Percentiles rank a stretch among this genome's conserved stretches.
These are phyloP conservation scores for Drosophila monieri DNA, from an alignment of 2,888 invertebrate species.

Conservation along the genomic window DNA sequence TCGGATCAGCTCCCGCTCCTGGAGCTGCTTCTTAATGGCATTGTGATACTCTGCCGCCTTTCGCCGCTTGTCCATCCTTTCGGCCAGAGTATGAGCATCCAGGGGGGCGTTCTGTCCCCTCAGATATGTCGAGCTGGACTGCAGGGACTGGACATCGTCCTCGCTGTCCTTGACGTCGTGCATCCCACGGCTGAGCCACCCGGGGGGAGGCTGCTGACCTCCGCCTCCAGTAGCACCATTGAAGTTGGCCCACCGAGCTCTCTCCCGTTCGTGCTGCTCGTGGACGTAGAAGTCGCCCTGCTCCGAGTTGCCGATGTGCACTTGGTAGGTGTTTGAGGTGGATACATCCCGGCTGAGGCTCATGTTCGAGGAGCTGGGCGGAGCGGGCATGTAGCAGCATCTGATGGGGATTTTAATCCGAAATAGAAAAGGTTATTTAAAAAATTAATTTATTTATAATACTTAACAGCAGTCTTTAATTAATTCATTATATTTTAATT, in stretches of 20 bases:
- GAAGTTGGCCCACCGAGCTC: constrained; percentile 90
- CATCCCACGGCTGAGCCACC: constrained; percentile 86
- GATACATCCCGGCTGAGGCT: constrained; percentile 82
- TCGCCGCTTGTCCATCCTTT: constrained; percentile 91
- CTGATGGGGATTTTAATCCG: constrained; percentile 19
- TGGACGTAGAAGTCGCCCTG: constrained; percentile 81
- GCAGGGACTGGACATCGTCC: constrained; percentile 81
- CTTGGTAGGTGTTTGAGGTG: constrained; percentile 82
- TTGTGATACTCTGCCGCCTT: constrained; percentile 94
- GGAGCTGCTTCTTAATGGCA: constrained; percentile 92
- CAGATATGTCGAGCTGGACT: constrained; percentile 88
- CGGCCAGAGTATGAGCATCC: constrained; percentile 91
- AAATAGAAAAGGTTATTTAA: not conserved
- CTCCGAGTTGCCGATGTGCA: constrained; percentile 76
- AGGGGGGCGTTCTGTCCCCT: constrained; percentile 94
- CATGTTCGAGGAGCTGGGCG: constrained; percentile 73
- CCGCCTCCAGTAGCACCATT: constrained; percentile 39
- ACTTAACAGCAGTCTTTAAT: not conserved
- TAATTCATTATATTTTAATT: not conserved
- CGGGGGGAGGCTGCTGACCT: constrained; percentile 79
- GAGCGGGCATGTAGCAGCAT: constrained; percentile 75
- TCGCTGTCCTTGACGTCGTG: constrained; percentile 85
- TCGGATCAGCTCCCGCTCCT: constrained; percentile 90
- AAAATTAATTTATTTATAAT: too few relatives aligned
- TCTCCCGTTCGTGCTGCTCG: constrained; percentile 86